Conservation (phyloP, 2,113 vertebrate species). For the Alexandromys fortis region DNA sequence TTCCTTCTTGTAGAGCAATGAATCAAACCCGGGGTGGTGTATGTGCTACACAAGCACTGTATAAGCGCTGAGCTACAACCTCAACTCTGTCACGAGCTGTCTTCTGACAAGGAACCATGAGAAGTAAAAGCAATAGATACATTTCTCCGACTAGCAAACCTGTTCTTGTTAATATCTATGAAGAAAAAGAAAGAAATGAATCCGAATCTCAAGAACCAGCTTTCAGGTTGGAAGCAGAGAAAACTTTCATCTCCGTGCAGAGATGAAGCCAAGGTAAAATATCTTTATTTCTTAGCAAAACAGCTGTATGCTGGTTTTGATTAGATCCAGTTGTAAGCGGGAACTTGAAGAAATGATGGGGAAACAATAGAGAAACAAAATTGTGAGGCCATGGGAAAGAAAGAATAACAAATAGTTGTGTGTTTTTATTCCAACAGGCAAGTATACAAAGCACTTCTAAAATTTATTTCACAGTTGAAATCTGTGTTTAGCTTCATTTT, state of each 20-base stretch:
- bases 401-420: conserved; percentile 4
- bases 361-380: conserved; percentile 34
- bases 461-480: conserved; percentile 61
- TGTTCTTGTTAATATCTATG: neutral
- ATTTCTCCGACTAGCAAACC: neutral
- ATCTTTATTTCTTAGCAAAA: conserved; percentile 28
- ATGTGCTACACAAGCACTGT: neutral
- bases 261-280: conserved; percentile 33
- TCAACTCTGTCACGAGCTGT: neutral
- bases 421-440: neutral
- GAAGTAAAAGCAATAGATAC: conserved; percentile 57
- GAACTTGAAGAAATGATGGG: conserved; percentile 46
- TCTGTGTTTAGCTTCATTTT: conserved; percentile 65
- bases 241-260: neutral
- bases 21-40: neutral
- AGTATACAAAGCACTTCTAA: conserved; percentile 30
- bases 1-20: neutral
- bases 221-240: neutral
- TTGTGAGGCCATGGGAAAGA: neutral
- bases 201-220: neutral
- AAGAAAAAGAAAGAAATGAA: neutral
- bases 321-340: conserved; percentile 15
- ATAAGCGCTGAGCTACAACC: too few species aligned
- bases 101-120: conserved; percentile 28
- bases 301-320: neutral